Evolutionary conservation across 2,113 vertebrate species (phyloP), one percentile per base, ranked within the genome.

Genomic region (Cyanoramphus novaezelandiae): DNA sequence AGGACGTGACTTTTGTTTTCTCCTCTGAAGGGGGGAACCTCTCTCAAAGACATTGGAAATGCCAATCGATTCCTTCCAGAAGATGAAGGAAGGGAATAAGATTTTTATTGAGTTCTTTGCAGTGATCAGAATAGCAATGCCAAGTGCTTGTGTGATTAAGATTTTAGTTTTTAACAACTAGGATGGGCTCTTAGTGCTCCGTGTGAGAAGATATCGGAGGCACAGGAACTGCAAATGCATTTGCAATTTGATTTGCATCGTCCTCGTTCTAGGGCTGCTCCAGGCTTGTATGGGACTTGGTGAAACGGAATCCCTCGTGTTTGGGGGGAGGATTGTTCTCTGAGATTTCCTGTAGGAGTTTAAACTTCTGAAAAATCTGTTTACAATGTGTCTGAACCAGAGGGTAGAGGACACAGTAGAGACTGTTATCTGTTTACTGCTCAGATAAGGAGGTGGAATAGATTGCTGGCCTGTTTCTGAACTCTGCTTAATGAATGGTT

Each of bases 401-500:
- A 97, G 95, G 84, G 93, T 95, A 95, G 98, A 98, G 95, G 97
- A 98, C 94, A 96, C 96, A 92, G 95, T 96, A 94, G 98, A 98
- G 98, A 97, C 98, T 96, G 96, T 98, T 98, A 98, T 99, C 98
- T 98, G 97, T 98, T 98, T 98, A 97, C 96, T 88, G 97, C 97
- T 96, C 93, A 98, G 98, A 99, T 99, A 99, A 99, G 98, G 97
- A 97, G 90, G 84, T 97, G 94, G 97, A 97, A 98, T 97, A 96
- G 98, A 98, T 98, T 98, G 97, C 97, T 98, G 98, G 97, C 98
- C 97, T 97, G 92, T 98, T 98, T 97, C 97, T 98, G 97, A 98
- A 98, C 96, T 97, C 97, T 97, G 97, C 96, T 94, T 98, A 98
- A 98, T 98, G 97, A 98, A 98, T 98, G 98, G 98, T 98, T 98